Conservation (phyloP, 2,888 invertebrate genomes). For the Eupithecia inturbata region DNA sequence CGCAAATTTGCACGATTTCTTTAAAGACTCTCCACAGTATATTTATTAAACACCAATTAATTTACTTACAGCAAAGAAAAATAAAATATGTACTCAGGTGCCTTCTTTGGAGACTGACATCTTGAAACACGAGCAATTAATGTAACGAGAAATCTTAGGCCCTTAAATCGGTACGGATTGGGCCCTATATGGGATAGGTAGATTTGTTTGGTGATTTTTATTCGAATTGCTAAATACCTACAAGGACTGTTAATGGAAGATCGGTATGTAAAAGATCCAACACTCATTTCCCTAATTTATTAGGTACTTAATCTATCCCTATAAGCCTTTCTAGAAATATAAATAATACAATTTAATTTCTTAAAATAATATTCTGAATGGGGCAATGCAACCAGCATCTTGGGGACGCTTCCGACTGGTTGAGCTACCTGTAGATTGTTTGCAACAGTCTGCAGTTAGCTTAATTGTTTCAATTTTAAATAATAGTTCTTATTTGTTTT, state of each 20-base stretch:
- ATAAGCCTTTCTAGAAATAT: background rate
- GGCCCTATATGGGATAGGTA: constrained; percentile 1
- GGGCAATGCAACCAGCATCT: too few species aligned
- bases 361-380: too few species aligned
- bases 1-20: background rate
- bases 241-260: background rate
- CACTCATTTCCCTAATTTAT: background rate
- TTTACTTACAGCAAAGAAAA: background rate
- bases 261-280: background rate
- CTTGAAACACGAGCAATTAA: constrained; percentile 31
- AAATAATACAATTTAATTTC: too few species aligned
- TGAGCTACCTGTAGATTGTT: too few species aligned
- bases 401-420: too few species aligned
- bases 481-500: too few species aligned
- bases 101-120: constrained; percentile 14
- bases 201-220: constrained; percentile 1
- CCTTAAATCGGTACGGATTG: constrained; percentile 25
- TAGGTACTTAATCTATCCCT: background rate
- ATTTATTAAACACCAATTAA: background rate
- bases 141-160: constrained; percentile 25
- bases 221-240: constrained; percentile 3
- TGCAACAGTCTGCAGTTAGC: too few species aligned
- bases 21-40: background rate
- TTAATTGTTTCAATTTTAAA: too few species aligned
- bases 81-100: background rate